These are phyloP conservation scores for Mesorhabditis spiculigera DNA, from an alignment of 2,888 invertebrate genomes.

Conservation along the genomic window DNA sequence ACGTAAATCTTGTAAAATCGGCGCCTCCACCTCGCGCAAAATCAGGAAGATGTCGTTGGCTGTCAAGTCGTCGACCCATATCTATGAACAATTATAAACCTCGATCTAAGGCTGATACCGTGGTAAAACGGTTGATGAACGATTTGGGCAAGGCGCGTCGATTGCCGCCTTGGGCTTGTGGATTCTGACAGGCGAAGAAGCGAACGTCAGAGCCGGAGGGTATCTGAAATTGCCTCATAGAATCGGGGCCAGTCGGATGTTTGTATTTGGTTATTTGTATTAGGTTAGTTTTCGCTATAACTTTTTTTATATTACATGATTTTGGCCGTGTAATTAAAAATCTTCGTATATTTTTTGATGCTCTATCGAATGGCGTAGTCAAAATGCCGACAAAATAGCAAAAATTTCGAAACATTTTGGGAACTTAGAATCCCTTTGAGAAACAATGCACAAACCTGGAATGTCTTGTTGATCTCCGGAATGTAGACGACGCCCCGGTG, in stretches of 20 bases:
- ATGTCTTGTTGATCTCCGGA: slow-evolving; percentile 78
- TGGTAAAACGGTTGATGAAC: slow-evolving; percentile 93
- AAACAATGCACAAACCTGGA: slow-evolving; percentile 52
- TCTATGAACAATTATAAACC: slow-evolving; percentile 9
- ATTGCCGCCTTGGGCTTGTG: slow-evolving; percentile 88
- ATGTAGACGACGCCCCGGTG: slow-evolving; percentile 92
- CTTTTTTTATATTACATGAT: neutral
- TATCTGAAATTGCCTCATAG: slow-evolving; percentile 17
- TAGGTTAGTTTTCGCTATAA: slow-evolving; percentile 59
- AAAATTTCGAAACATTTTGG: too few species aligned
- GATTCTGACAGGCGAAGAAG: slow-evolving; percentile 97
- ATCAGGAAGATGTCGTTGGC: slow-evolving; percentile 14
- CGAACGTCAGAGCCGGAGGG: slow-evolving; percentile 68
- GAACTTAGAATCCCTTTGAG: too few species aligned
- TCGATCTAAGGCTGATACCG: slow-evolving; percentile 66
- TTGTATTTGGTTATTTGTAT: too few species aligned
- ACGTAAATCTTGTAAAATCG: slow-evolving; percentile 22
- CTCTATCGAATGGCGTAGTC: too few species aligned
- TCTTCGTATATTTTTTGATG: too few species aligned
- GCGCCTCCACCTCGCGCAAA: neutral
- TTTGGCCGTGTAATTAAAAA: too few species aligned
- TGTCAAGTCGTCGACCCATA: slow-evolving; percentile 7
- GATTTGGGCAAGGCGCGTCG: slow-evolving; percentile 91
- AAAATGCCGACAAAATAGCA: too few species aligned
- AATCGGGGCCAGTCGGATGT: too few species aligned